Base-by-base conservation (phyloP, 2,113 vertebrate species). In the Pao palembangensis region DNA sequence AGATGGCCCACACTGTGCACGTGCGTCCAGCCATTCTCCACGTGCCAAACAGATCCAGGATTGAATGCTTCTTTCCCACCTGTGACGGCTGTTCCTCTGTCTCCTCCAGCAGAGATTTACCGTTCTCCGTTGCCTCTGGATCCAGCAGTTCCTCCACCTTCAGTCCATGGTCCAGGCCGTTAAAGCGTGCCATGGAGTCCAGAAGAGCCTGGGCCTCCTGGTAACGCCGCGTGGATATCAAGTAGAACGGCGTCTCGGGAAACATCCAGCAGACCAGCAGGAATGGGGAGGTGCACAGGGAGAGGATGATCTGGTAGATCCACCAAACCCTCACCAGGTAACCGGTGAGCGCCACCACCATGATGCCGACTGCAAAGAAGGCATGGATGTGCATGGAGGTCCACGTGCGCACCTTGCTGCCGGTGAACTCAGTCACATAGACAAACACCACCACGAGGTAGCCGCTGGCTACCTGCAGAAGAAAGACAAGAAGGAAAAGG, bases 381-480 rank as follows among this genome's bases (percentile, higher is more conserved):
- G 94, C 94, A 46, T 98, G 94, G 76, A 98, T 87, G 25, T 98
- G 94, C 91, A 97, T 95, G 41, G 94, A 96, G 19, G 95, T 95
- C 94, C 96, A 98, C 0, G 93, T 94, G 79, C 95, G 94, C 47
- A 90, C 92, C 77, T 93, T 94, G 83, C 80, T 93, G 79, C 96
- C 95, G 0, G 93, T 91, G 82, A 94, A 95, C 84, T 98, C 95
- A 11, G 94, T 98, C 72, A 98, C 93, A 3, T 96, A 98, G 69
- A 98, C 96, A 87, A 98, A 96, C 61, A 92, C 94, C 76, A 96
- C 96, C 74, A 97, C 94, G 42, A 96, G 91, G 75, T 96, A 98
- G 62, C 96, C 96, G 58, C 95, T 97, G 56, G 92, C 93, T 54
- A 91, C 92, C 96, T 98, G 83, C 6, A 7, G 47, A 11, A 19